Percentiles rank a stretch among this genome's conserved stretches.
Evolutionary conservation across 92 coral and sea anemone species (phyloP).

Genomic region (Bergia sp.): DNA sequence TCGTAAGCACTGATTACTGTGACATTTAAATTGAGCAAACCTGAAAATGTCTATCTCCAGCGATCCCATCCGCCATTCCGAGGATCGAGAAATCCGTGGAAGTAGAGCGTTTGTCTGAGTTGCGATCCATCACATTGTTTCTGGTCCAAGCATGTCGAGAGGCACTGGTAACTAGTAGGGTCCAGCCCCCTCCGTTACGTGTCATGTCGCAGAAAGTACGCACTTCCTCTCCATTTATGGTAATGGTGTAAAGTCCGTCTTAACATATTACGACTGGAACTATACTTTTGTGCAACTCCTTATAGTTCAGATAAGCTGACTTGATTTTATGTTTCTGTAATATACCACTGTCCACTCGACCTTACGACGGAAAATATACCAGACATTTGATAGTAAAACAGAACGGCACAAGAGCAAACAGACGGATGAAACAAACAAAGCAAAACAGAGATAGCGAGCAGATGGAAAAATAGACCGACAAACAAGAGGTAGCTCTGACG

Average conservation of each 20-base stretch:
- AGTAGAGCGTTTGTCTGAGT: slow-evolving; percentile 46
- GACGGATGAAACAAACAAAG: too few relatives aligned
- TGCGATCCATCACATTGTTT: slow-evolving; percentile 44
- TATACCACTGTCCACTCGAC: too few relatives aligned
- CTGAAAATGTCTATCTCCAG: slow-evolving; percentile 60
- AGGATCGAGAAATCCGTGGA: slow-evolving; percentile 64
- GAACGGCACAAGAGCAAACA: too few relatives aligned
- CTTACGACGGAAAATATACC: too few relatives aligned
- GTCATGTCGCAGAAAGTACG: slow-evolving; percentile 66
- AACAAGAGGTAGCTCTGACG: too few relatives aligned
- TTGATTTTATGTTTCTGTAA: too few relatives aligned
- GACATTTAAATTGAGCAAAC: slow-evolving; percentile 19
- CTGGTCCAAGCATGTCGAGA: slow-evolving; percentile 63
- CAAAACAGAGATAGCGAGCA: too few relatives aligned
- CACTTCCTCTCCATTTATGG: slow-evolving; percentile 24
- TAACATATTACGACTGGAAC: not conserved
- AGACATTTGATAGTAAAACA: too few relatives aligned
- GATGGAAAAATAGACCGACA: too few relatives aligned
- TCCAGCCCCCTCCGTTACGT: slow-evolving; percentile 79
- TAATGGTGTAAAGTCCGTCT: slow-evolving; percentile 65
- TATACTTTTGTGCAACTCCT: not conserved
- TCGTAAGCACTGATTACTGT: not conserved
- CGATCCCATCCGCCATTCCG: slow-evolving; percentile 49
- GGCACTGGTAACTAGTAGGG: slow-evolving; percentile 71
- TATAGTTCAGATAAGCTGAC: too few relatives aligned